A percentile compares a stretch with the other conserved stretches of the same genome.
phyloP scores from a whole-genome alignment of 2,888 invertebrate species.

The Caenorhabditis panamensis region DNA sequence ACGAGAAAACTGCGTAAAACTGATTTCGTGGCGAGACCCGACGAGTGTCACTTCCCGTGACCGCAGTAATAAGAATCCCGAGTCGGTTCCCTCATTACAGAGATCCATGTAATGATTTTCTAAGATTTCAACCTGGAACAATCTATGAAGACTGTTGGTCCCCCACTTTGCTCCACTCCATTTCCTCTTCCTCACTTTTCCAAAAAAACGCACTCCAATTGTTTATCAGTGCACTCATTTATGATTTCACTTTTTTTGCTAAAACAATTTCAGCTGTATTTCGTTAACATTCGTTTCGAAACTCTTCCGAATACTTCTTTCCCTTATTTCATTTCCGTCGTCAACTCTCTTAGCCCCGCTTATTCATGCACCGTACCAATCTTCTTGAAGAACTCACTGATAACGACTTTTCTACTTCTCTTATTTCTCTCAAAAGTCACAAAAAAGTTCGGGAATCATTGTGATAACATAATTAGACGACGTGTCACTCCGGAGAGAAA shows the following conservation, averaged over 20 bases:
- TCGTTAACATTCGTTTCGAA: conserved; percentile 51
- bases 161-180: not conserved
- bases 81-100: too few species aligned
- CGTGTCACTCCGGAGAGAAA: too few species aligned
- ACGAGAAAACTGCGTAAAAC: too few species aligned
- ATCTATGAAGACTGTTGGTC: not conserved
- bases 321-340: conserved; percentile 52
- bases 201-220: not conserved
- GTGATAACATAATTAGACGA: too few species aligned
- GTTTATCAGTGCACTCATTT: conserved; percentile 14
- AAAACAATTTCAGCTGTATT: conserved; percentile 7
- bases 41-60: too few species aligned
- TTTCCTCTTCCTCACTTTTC: not conserved
- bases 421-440: conserved; percentile 12
- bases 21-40: too few species aligned
- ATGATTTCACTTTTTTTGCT: conserved; percentile 36
- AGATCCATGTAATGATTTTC: too few species aligned
- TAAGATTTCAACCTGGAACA: too few species aligned
- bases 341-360: conserved; percentile 28
- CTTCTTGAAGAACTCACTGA: not conserved
- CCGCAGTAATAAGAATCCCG: too few species aligned
- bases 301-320: conserved; percentile 25
- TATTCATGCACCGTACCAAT: conserved; percentile 8
- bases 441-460: not conserved
- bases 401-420: conserved; percentile 4